Percentiles rank a stretch among this genome's conserved stretches.
phyloP scores from a whole-genome alignment of 2,113 vertebrate genomes.

The Strix uralensis region DNA sequence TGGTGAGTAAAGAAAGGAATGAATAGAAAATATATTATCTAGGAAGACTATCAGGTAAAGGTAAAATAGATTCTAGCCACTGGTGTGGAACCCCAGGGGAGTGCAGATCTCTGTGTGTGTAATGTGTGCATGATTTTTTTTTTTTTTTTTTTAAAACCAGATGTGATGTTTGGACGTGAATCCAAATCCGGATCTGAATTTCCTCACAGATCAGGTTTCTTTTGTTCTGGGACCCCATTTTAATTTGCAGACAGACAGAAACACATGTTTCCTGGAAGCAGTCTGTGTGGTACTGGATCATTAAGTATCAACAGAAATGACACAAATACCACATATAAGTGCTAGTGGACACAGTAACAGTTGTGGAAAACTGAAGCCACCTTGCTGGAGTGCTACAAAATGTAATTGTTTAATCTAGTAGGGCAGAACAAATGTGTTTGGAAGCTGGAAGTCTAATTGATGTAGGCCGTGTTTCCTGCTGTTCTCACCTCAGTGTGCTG shows the following conservation, averaged over 20 bases:
- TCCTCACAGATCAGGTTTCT: neutral
- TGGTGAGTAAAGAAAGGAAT: neutral
- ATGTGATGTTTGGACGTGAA: neutral
- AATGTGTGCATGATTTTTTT: too few relatives aligned
- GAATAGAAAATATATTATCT: neutral
- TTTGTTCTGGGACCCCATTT: neutral
- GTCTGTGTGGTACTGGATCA: neutral
- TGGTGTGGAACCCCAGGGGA: neutral
- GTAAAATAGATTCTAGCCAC: neutral
- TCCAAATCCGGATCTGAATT: neutral
- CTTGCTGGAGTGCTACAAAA: neutral
- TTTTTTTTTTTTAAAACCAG: neutral
- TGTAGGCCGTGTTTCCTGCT: neutral
- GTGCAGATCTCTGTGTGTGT: neutral
- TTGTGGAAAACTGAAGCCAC: neutral
- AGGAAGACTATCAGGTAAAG: neutral
- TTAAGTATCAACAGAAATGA: neutral
- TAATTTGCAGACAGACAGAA: neutral
- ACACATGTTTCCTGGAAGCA: neutral
- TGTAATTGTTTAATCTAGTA: neutral
- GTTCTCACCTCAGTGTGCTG: neutral
- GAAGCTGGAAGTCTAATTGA: neutral
- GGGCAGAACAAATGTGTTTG: neutral
- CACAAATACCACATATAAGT: neutral
- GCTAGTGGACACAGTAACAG: neutral